Evolutionary conservation across 2,113 vertebrate genomes (phyloP), one percentile per base, ranked within the genome.

Genomic region (Rhabdornis inornatus): DNA sequence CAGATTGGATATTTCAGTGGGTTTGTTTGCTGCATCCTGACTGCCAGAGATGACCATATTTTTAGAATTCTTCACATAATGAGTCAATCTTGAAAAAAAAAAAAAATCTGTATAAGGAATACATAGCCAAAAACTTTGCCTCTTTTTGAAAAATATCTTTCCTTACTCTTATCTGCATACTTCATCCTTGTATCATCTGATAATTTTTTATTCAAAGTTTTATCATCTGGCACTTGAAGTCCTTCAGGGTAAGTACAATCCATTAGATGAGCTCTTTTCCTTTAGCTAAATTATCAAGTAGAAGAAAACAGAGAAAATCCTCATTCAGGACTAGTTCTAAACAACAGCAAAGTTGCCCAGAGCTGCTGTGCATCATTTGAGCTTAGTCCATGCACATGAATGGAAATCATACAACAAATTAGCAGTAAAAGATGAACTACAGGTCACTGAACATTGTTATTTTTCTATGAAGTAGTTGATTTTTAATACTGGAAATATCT

Each of bases 1-100:
- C 35, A 96, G 96, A 97, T 31, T 92, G 89, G 72, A 83, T 92
- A 95, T 92, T 97, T 97, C 94, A 95, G 80, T 89, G 83, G 27
- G 59, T 86, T 95, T 97, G 68, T 95, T 95, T 97, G 92, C 76
- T 94, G 82, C 74, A 71, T 96, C 80, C 77, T 93, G 87, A 49
- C 94, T 96, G 56, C 61, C 72, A 90, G 75, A 44, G 70, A 80
- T 69, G 69, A 92, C 75, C 0, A 1, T 85, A 93, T 83, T 89
- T 83, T 97, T 95, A 86, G 31, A 87, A 93, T 82, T 95, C 65
- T 91, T 96, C 83, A 69, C 75, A 70, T n/a, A 74, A 95, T 85
- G 89, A 97, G 89, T 72, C 83, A 95, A 87, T 95, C 87, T 94
- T 66, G 25, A 75, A 86, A 71, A 70, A 0, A 30, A 56, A n/a